Conservation (phyloP, 2,113 vertebrate species). For the Hydropotes inermis region DNA sequence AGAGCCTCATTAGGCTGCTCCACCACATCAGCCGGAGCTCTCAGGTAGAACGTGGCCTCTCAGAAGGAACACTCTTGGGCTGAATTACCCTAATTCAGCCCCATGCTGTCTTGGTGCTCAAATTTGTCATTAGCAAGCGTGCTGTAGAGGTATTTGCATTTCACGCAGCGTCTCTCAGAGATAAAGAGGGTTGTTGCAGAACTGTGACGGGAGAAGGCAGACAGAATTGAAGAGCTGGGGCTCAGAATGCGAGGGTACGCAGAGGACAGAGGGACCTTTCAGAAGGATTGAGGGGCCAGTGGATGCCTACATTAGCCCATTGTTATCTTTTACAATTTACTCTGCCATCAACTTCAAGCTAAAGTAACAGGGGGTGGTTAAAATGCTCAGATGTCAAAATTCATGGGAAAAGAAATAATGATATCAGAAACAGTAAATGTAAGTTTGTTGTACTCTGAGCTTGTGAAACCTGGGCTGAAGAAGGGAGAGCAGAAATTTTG, state of each 20-base stretch:
- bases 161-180: neutral
- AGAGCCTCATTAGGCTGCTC: neutral
- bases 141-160: neutral
- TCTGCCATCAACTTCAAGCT: neutral
- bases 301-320: too few species aligned
- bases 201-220: neutral
- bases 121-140: slow-evolving; percentile 47
- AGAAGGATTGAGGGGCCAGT: neutral
- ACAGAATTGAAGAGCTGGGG: neutral
- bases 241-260: rapidly evolving
- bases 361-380: neutral
- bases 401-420: neutral
- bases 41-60: slow-evolving; percentile 33
- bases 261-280: neutral
- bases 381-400: neutral
- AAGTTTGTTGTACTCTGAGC: neutral
- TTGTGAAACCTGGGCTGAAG: neutral
- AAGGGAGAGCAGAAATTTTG: neutral
- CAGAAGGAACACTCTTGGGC: slow-evolving; percentile 35
- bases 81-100: slow-evolving; percentile 59
- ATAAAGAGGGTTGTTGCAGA: neutral
- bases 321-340: neutral
- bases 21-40: neutral
- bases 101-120: slow-evolving; percentile 45
- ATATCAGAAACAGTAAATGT: neutral